Percentiles rank a stretch among this genome's conserved stretches.
These are phyloP conservation scores for Mechanitis messenoides DNA, from an alignment of 2,888 invertebrate genomes.

Conservation along the genomic window DNA sequence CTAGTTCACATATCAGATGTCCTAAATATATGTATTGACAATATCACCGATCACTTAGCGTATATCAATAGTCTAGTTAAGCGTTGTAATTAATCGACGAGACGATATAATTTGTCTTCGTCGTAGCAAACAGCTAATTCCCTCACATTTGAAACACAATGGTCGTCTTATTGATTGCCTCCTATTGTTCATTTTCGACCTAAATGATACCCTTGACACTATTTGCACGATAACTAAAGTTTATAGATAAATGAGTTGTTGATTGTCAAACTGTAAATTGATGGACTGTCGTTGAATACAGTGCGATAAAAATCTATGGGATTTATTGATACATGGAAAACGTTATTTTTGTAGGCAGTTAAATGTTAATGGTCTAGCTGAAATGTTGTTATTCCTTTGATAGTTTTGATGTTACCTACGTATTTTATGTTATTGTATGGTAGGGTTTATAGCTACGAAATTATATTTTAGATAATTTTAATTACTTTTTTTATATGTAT, in stretches of 20 bases:
- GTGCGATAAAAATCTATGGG: constrained; percentile 4
- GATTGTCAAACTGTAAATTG: constrained; percentile 17
- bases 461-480: no score
- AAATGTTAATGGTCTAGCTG: constrained; percentile 1
- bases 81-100: constrained; percentile 71
- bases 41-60: constrained; percentile 25
- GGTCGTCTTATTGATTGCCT: constrained; percentile 71
- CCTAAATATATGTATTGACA: constrained; percentile 23
- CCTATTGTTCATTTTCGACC: constrained; percentile 67
- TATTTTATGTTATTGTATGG: background rate
- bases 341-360: background rate
- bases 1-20: no score
- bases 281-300: constrained; percentile 5
- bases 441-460: no score
- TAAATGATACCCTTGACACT: constrained; percentile 67
- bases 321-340: constrained; percentile 5
- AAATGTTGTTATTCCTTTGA: background rate
- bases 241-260: constrained; percentile 20
- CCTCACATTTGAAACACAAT: constrained; percentile 73
- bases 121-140: constrained; percentile 75
- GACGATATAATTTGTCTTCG: constrained; percentile 73
- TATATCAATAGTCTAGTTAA: constrained; percentile 55
- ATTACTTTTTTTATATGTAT: no score
- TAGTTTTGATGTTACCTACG: no score
- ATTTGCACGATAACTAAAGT: constrained; percentile 44